Evolutionary conservation across 2,113 vertebrate species (phyloP).

Genomic region (Sceloporus tristichus): DNA sequence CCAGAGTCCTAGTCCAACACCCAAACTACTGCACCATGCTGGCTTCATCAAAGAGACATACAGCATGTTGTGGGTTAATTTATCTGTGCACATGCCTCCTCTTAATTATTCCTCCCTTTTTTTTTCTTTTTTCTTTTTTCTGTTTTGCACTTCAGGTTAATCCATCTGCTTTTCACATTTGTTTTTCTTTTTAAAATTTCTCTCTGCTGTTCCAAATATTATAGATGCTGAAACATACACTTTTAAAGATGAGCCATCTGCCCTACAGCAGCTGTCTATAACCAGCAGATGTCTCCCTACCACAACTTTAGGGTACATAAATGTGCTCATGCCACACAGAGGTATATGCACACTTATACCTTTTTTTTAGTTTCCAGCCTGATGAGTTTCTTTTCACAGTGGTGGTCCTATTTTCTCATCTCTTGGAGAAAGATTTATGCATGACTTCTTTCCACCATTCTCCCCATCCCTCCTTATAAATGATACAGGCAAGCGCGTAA

Average conservation of each 20-base stretch:
- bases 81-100: not conserved
- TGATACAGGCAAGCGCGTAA: not conserved
- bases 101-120: not conserved
- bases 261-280: not conserved
- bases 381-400: not conserved
- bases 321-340: not conserved
- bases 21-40: too few relatives aligned
- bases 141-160: not conserved
- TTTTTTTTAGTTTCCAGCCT: not conserved
- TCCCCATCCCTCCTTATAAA: not conserved
- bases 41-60: too few relatives aligned
- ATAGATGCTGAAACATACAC: not conserved
- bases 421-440: not conserved
- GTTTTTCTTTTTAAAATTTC: not conserved
- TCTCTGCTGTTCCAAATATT: not conserved
- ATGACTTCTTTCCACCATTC: not conserved
- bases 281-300: constrained; percentile 30
- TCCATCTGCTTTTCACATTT: not conserved
- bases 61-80: too few relatives aligned
- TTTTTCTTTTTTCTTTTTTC: not conserved
- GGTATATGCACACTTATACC: not conserved
- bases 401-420: not conserved
- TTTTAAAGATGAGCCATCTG: not conserved
- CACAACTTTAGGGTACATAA: not conserved
- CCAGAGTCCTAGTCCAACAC: too few relatives aligned